Percentiles rank a stretch among this genome's conserved stretches.
phyloP scores from a whole-genome alignment of 2,888 invertebrate genomes.

The Eudemis profundana region DNA sequence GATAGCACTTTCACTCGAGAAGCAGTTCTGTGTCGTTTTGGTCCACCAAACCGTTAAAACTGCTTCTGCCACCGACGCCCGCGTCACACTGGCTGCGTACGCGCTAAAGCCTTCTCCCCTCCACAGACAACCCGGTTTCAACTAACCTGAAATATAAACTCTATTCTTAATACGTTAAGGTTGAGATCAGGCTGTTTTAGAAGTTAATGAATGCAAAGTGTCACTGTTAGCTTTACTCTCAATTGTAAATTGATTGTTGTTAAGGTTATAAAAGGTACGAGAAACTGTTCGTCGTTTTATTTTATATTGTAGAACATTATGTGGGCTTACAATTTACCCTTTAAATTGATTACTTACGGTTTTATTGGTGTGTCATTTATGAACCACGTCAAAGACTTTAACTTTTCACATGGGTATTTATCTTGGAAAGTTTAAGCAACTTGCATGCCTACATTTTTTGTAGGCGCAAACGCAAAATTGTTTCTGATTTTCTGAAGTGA shows the following conservation, averaged over 20 bases:
- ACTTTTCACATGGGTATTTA: too few species aligned
- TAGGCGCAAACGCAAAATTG: too few species aligned
- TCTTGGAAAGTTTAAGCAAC: too few species aligned
- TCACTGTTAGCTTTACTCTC: slow-evolving; percentile 40
- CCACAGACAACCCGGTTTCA: slow-evolving; percentile 42
- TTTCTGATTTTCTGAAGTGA: too few species aligned
- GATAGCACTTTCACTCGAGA: slow-evolving; percentile 74
- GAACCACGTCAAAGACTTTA: neutral
- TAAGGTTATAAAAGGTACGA: slow-evolving; percentile 17
- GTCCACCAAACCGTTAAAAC: slow-evolving; percentile 65
- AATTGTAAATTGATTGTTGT: slow-evolving; percentile 40
- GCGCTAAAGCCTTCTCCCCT: slow-evolving; percentile 68
- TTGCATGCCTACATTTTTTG: too few species aligned
- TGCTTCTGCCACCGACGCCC: slow-evolving; percentile 54
- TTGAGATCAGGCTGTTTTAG: neutral
- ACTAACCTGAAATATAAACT: neutral
- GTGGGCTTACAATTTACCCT: neutral
- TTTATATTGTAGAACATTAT: neutral
- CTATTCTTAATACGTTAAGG: neutral
- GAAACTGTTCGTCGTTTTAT: slow-evolving; percentile 5
- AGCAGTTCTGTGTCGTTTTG: slow-evolving; percentile 72
- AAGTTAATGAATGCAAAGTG: slow-evolving; percentile 35
- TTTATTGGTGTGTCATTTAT: neutral
- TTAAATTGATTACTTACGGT: neutral
- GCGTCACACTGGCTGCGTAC: slow-evolving; percentile 67